These are phyloP conservation scores for Gnathonemus longibarbis DNA, from an alignment of 2,113 vertebrate species.

Conservation along the genomic window DNA sequence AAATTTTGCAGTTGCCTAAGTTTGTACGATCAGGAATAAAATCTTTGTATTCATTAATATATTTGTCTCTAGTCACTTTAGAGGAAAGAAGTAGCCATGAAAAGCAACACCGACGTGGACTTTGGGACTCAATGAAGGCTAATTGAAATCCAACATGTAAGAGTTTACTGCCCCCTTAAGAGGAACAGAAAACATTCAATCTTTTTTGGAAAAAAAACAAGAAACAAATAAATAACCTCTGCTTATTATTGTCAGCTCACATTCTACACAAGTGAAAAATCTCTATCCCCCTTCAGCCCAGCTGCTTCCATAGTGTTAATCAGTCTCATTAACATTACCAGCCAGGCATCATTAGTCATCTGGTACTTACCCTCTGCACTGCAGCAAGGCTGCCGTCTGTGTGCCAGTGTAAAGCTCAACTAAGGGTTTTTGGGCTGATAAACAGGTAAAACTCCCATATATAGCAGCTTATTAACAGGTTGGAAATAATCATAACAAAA, in stretches of 20 bases:
- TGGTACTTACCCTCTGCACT: background rate
- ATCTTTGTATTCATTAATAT: background rate
- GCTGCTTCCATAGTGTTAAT: background rate
- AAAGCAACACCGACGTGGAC: background rate
- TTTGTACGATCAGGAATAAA: background rate
- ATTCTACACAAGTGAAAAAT: background rate
- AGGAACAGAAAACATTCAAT: background rate
- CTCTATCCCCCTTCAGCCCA: background rate
- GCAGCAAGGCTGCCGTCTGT: background rate
- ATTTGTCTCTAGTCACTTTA: background rate
- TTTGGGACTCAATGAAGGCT: background rate
- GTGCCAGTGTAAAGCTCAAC: background rate
- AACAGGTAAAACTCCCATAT: background rate
- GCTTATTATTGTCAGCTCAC: background rate
- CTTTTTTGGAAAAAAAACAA: background rate
- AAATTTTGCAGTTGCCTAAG: background rate
- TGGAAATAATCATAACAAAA: background rate
- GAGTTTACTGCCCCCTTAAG: background rate
- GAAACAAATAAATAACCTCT: background rate
- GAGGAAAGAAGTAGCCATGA: background rate
- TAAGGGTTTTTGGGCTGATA: background rate
- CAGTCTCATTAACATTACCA: background rate
- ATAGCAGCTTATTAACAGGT: background rate
- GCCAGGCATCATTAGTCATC: background rate
- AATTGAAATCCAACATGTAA: background rate